These are phyloP conservation scores for Autographa pulchrina DNA, from an alignment of 2,888 invertebrate genomes.

Conservation along the genomic window DNA sequence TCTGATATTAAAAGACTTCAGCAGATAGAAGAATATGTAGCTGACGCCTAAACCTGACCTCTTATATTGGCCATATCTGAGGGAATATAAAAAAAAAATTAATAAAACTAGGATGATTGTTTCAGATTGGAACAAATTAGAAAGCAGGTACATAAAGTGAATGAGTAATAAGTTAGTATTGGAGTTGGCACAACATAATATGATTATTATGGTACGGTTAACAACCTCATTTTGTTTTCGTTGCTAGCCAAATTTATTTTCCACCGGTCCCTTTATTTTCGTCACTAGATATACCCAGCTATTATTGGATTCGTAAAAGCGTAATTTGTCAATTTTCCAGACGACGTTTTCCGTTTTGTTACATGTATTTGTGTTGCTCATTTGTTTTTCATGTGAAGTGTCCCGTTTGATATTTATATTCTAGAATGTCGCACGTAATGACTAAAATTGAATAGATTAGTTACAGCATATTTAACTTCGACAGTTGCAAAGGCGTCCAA, in stretches of 20 bases:
- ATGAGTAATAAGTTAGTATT: constrained; percentile 2
- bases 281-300: constrained; percentile 62
- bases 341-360: constrained; percentile 51
- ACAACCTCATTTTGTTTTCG: constrained; percentile 78
- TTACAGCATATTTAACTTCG: neutral
- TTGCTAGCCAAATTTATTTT: constrained; percentile 73
- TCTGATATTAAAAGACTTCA: neutral
- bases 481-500: too few relatives aligned
- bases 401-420: constrained; percentile 27
- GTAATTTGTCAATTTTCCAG: constrained; percentile 71
- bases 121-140: neutral
- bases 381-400: constrained; percentile 37
- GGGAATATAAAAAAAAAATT: too few relatives aligned
- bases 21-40: too few relatives aligned
- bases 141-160: neutral
- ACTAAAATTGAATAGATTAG: neutral
- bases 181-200: constrained; percentile 3
- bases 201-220: constrained; percentile 67
- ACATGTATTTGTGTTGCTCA: constrained; percentile 30
- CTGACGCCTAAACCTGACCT: too few relatives aligned
- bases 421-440: constrained; percentile 1
- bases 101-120: too few relatives aligned
- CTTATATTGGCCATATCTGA: too few relatives aligned
- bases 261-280: constrained; percentile 76
- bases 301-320: constrained; percentile 76